These are phyloP conservation scores for Rattus rattus DNA, from an alignment of 2,113 vertebrate species.

Conservation along the genomic window DNA sequence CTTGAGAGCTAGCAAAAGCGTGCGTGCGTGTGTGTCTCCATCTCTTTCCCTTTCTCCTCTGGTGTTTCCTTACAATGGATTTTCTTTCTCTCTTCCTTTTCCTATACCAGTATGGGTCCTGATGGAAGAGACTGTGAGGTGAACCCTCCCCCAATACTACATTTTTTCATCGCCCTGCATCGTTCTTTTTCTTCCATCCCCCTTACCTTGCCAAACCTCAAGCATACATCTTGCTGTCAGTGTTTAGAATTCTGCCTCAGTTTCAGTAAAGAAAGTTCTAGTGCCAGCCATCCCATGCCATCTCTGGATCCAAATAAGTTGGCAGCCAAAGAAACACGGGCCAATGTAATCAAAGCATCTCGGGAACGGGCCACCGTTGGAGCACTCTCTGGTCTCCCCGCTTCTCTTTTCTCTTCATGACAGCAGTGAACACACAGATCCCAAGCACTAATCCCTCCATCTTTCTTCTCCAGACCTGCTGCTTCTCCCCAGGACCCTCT, in stretches of 20 bases:
- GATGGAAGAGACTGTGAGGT: not conserved
- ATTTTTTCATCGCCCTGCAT: not conserved
- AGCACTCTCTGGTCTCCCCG: not conserved
- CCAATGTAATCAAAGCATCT: conserved; percentile 3
- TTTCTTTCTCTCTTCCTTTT: not conserved
- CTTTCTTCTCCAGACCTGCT: not conserved
- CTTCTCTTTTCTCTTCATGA: not conserved
- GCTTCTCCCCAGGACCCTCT: not conserved
- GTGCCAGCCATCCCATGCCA: conserved; percentile 45
- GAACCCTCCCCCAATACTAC: not conserved
- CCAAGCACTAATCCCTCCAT: not conserved
- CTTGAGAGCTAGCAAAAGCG: not conserved
- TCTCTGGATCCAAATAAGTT: conserved; percentile 53
- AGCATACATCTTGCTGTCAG: not conserved
- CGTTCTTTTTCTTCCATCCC: not conserved
- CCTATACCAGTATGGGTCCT: not conserved
- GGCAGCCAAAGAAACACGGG: conserved; percentile 52
- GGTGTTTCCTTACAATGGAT: not conserved
- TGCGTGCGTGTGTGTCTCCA: accelerated
- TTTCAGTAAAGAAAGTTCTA: conserved; percentile 52
- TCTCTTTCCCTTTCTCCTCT: not conserved
- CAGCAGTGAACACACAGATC: not conserved
- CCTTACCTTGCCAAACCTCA: conserved; percentile 50
- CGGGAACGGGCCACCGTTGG: not conserved
- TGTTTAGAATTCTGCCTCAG: conserved; percentile 60